Evolutionary conservation across 2,113 vertebrate species (phyloP).

Genomic region (Spheniscus mendiculus): DNA sequence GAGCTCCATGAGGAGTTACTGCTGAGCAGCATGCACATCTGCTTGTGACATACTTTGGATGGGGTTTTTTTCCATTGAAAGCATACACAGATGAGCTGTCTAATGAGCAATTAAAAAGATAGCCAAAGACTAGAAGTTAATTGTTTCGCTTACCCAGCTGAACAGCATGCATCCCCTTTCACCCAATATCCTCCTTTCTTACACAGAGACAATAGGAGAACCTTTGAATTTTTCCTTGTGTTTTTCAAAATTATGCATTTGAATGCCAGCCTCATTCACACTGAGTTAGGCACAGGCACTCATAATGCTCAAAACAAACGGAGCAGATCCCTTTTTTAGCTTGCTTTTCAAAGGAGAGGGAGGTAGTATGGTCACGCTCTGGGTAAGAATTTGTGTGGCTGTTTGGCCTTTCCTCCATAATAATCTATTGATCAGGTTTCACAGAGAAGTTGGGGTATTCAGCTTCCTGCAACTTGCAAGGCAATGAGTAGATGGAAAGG

Average conservation of each 20-base stretch:
- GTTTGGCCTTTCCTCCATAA: background rate
- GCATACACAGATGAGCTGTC: background rate
- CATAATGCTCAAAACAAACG: background rate
- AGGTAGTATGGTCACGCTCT: background rate
- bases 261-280: background rate
- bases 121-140: background rate
- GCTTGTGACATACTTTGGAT: background rate
- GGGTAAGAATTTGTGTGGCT: background rate
- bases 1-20: background rate
- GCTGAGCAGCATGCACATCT: background rate
- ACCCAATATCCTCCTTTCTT: background rate
- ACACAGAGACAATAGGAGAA: background rate
- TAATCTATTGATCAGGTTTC: background rate
- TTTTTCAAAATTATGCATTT: background rate
- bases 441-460: background rate
- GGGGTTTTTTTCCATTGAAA: background rate
- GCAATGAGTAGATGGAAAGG: background rate
- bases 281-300: background rate
- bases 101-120: slow-evolving; percentile 38
- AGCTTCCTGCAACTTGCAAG: background rate
- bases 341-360: background rate
- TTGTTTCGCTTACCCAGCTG: background rate
- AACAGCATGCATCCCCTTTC: background rate
- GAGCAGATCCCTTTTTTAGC: background rate
- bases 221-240: background rate